Conservation (phyloP, 2,113 vertebrate species). For the Ciconia stormi region DNA sequence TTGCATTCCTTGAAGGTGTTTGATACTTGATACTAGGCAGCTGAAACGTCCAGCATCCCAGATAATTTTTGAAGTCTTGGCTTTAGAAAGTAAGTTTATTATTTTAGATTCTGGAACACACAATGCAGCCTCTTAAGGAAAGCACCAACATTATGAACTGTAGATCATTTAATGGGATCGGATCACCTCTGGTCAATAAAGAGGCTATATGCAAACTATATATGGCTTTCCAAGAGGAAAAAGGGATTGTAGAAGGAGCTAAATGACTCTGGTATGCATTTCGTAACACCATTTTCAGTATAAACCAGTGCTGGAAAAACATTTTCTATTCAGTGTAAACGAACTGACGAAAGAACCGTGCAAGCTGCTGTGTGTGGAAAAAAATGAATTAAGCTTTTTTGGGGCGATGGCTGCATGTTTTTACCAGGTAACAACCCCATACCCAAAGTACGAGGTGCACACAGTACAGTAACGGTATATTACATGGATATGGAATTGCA, state of each 20-base stretch:
- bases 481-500: background rate
- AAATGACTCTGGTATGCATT: background rate
- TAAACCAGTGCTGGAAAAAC: background rate
- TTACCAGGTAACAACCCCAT: background rate
- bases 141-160: background rate
- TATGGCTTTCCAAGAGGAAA: background rate
- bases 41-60: background rate
- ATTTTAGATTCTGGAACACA: background rate
- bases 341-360: background rate
- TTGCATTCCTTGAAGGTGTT: background rate
- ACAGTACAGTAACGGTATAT: background rate
- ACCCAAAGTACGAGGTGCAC: rapidly evolving
- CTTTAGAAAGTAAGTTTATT: background rate
- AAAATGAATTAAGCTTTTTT: background rate
- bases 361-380: background rate
- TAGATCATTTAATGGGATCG: background rate
- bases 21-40: background rate
- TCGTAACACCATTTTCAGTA: background rate
- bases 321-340: background rate
- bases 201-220: background rate
- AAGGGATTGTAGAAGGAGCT: background rate
- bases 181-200: background rate
- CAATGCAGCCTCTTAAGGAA: background rate
- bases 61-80: background rate
- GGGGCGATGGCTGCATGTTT: background rate